These are phyloP conservation scores for Onchidella celtica DNA, from an alignment of 2,888 invertebrate genomes.

Conservation along the genomic window DNA sequence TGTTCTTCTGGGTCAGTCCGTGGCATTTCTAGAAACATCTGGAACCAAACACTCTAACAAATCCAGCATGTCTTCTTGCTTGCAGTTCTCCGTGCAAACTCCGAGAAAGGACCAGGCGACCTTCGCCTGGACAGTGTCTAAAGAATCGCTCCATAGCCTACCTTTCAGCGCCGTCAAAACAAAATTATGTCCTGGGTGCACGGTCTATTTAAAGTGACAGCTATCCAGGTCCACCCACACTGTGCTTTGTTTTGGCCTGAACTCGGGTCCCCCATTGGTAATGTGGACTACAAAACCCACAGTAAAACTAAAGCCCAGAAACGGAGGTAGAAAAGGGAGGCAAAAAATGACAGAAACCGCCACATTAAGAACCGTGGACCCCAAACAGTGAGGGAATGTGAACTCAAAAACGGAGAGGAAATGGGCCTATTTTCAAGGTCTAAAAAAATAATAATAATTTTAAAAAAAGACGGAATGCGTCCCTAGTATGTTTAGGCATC, in stretches of 20 bases:
- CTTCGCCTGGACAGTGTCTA: no score
- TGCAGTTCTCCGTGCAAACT: no score
- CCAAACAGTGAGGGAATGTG: not conserved
- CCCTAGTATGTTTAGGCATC: slow-evolving; percentile 10
- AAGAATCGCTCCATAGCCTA: no score
- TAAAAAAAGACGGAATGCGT: no score
- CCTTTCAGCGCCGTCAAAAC: no score
- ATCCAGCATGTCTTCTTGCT: no score
- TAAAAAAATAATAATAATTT: no score
- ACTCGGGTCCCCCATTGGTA: not conserved
- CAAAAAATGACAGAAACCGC: not conserved
- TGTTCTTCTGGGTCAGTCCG: no score
- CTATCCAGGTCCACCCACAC: not conserved
- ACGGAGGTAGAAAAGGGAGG: not conserved
- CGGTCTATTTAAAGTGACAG: not conserved
- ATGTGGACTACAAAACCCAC: not conserved
- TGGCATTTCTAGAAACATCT: no score
- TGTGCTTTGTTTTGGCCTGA: not conserved
- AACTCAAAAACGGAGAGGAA: slow-evolving; percentile 2
- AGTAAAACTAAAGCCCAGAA: not conserved
- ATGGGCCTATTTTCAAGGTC: slow-evolving; percentile 18
- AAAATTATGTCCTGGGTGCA: not conserved
- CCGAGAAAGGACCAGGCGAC: no score
- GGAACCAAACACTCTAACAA: no score
- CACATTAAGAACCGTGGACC: not conserved